A percentile compares a stretch with the other conserved stretches of the same genome.
These are phyloP conservation scores for Excalfactoria chinensis DNA, from an alignment of 2,113 vertebrate species.

Conservation along the genomic window DNA sequence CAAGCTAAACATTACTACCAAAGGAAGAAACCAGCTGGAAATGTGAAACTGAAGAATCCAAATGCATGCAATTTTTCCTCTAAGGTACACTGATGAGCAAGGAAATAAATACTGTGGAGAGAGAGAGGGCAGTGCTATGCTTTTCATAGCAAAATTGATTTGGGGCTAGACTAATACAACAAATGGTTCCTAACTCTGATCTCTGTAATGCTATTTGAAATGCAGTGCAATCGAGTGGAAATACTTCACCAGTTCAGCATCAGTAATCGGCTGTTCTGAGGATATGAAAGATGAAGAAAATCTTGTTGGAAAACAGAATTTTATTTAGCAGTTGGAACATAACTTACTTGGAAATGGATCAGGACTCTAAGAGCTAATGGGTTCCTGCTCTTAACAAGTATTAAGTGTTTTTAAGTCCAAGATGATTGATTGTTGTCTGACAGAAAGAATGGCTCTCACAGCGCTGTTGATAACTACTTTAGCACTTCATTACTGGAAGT, in stretches of 20 bases:
- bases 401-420: neutral
- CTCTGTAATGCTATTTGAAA: slow-evolving; percentile 49
- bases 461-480: neutral
- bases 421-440: neutral
- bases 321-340: neutral
- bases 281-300: slow-evolving; percentile 3
- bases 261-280: slow-evolving; percentile 1
- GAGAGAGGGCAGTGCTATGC: neutral
- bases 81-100: neutral
- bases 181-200: slow-evolving; percentile 19
- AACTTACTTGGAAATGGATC: slow-evolving; percentile 13
- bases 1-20: neutral
- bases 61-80: neutral
- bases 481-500: neutral
- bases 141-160: slow-evolving; percentile 32
- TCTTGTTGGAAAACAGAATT: neutral
- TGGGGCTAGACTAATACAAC: neutral
- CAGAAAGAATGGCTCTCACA: neutral
- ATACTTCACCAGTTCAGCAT: neutral
- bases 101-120: neutral
- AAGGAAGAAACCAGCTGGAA: neutral
- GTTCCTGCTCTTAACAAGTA: slow-evolving; percentile 9
- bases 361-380: neutral
- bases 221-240: neutral
- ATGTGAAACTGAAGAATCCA: neutral